Percentiles rank a stretch among this genome's conserved stretches.
These are phyloP conservation scores for Alligator sinensis DNA, from an alignment of 2,113 vertebrate genomes.

Conservation along the genomic window DNA sequence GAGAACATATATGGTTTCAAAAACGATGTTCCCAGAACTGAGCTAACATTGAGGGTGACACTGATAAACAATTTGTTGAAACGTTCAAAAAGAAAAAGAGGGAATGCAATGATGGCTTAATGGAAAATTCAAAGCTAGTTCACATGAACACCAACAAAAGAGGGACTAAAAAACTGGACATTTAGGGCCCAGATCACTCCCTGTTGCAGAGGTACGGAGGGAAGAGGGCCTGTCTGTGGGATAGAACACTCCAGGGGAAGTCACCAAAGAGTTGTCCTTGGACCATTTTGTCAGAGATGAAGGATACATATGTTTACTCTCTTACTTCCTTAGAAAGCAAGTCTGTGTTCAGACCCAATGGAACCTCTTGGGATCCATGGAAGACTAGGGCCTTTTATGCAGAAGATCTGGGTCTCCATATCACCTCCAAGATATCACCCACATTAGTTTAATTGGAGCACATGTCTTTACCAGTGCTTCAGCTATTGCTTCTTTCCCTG, in stretches of 20 bases:
- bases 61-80: neutral
- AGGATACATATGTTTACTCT: neutral
- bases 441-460: neutral
- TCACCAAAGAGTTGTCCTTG: neutral
- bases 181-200: rapidly evolving
- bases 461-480: neutral
- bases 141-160: neutral
- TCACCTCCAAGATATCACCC: rapidly evolving
- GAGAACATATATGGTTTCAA: rapidly evolving
- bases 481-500: neutral
- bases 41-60: neutral
- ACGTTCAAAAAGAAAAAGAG: rapidly evolving
- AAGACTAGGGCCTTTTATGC: neutral
- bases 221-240: neutral
- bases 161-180: neutral
- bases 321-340: neutral
- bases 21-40: neutral
- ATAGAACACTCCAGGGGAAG: neutral
- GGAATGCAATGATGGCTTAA: rapidly evolving
- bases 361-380: rapidly evolving
- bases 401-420: rapidly evolving
- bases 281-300: neutral
- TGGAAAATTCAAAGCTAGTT: neutral
- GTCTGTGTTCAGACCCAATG: neutral
- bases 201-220: rapidly evolving